Evolutionary conservation across 1,140 invertebrate genomes (phyloP).

Genomic region (Helicorthomorpha holstii): DNA sequence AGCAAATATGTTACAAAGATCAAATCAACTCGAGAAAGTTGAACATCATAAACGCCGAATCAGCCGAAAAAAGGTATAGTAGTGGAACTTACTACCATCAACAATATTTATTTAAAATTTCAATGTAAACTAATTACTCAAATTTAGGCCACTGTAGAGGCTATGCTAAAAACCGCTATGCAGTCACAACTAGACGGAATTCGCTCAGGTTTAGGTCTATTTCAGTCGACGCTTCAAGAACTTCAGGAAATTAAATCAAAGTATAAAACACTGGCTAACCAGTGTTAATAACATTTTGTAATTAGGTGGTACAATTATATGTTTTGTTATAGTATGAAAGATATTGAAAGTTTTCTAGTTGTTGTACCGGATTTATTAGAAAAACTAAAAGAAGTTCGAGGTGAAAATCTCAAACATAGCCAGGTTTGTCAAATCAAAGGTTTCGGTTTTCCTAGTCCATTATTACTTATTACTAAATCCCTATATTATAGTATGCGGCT

Average conservation of each 20-base stretch:
- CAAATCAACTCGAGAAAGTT: conserved; percentile 88
- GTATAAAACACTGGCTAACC: conserved; percentile 28
- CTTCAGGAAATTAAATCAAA: conserved; percentile 52
- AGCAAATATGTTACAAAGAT: conserved; percentile 80
- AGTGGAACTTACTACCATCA: not conserved
- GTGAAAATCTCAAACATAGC: conserved; percentile 77
- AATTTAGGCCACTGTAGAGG: conserved; percentile 75
- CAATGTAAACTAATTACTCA: conserved; percentile 2
- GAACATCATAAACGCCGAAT: conserved; percentile 61
- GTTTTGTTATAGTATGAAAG: conserved; percentile 30
- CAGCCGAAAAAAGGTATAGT: conserved; percentile 33
- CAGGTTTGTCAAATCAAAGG: conserved; percentile 20
- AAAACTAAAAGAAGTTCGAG: conserved; percentile 63
- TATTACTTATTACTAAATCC: not conserved
- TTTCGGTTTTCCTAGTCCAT: not conserved
- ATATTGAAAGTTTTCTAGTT: conserved; percentile 42
- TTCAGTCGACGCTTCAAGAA: conserved; percentile 65
- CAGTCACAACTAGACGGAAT: conserved; percentile 96
- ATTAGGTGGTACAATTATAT: not conserved
- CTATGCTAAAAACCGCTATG: conserved; percentile 94
- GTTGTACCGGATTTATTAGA: conserved; percentile 50
- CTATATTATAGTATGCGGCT: conserved; percentile 71
- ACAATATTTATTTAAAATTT: conserved; percentile 1
- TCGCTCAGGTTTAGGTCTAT: conserved; percentile 73
- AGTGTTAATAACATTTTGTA: not conserved